Evolutionary conservation across 1,140 invertebrate genomes (phyloP), one percentile per base, ranked within the genome.

Genomic region (Brachionus paranguensis): DNA sequence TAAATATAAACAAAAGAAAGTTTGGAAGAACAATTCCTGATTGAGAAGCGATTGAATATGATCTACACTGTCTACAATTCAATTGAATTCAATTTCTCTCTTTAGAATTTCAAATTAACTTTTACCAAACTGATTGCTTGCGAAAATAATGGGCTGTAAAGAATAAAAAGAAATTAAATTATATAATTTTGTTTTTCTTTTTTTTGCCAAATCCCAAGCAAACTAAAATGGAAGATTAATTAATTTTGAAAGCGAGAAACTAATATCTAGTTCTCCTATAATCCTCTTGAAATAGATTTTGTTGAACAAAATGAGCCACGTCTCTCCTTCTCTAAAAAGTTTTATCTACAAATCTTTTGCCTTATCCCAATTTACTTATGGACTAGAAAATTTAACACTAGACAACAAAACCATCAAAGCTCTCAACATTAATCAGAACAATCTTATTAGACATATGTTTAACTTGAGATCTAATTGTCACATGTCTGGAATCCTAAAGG

Each of bases 161-260:
- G 27, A 68, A 33, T 24, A 43, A 20, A 37, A 43, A 37, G 20
- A 43, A 68, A 60, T 60, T 60, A 60, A 72, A 72, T 72, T 72
- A 72, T 72, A 72, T 72, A 72, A 72, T 72, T 72, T 72, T 72
- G 68, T 72, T 72, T 72, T 72, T 72, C 33, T 72, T 72, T 43
- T 72, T 47, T 72, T 72, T 6, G 68, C 14, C 20, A 72, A 20
- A 43, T 43, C 37, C 41, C 37, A 20, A 43, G 33, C 33, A 72
- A 72, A 43, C 17, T 43, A 41, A 43, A 72, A 72, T 72, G 68
- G 68, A 72, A 72, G 68, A 72, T 72, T 72, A 72, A 72, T 72
- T 72, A 41, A 72, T 72, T 45, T 72, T 72, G 68, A 72, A 72
- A 72, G 68, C 45, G 68, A 72, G 68, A 72, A 72, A 72, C 33